Evolutionary conservation across 2,113 vertebrate genomes (phyloP), one percentile per base, ranked within the genome.

Genomic region (Synodontis membranacea): DNA sequence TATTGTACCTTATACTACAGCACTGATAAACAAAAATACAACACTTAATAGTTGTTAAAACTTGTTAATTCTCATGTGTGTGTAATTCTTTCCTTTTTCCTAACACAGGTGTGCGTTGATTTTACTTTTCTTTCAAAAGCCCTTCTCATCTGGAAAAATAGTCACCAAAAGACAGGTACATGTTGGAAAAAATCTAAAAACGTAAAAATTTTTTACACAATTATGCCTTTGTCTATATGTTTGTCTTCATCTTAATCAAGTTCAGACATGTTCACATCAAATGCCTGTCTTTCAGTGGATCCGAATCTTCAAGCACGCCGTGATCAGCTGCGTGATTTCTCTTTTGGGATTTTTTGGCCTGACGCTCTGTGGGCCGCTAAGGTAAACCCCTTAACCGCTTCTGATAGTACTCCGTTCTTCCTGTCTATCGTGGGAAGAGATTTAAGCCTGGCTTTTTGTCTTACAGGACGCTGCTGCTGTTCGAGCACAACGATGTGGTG

Each of bases 61-160:
- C 60, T 66, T n/a, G 25, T 48, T 2, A 23, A 25, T 74, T 9
- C 23, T 7, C 50, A 28, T 34, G 2, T 46, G 44, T 48, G 39
- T 70, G 70, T 76, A 50, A 78, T 14, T 23, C 7, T 7, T 0
- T 83, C 5, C 23, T 60, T 56, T 85, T 0, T 58, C 58, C 75
- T 88, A 85, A 82, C 44, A 78, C 90, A 99, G 98, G 92, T 96
- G 96, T 95, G 97, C 97, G 12, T 84, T 97, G 92, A 93, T 98
- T 93, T 95, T 98, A 93, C 95, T 99, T 94, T 96, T 99, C 92
- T 97, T 97, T 94, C 98, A 99, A 96, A 99, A 98, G 88, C 98
- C 98, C 10, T 98, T 99, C 93, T 98, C 97, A 58, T 97, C 97
- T 90, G 98, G 97, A 80, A 99, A 99, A 93, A 91, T 90, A 60